phyloP scores from a whole-genome alignment of 1,140 invertebrate genomes.

The Brachionus asplanchnoidis region DNA sequence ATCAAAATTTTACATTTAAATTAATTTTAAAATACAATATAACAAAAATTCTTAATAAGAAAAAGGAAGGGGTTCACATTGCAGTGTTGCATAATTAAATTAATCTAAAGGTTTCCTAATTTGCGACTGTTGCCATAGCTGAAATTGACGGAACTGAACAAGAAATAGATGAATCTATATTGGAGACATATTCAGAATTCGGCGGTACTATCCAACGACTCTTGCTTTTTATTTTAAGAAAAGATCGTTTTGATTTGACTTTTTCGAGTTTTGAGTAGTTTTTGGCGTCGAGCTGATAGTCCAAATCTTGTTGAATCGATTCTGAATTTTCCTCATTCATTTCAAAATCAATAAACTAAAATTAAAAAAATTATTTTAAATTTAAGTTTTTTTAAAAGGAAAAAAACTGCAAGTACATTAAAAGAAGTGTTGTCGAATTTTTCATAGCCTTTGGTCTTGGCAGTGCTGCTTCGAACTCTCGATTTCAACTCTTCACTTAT shows the following conservation, averaged over 20 bases:
- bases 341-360: neutral
- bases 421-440: conserved; percentile 10
- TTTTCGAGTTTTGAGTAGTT: neutral
- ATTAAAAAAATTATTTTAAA: neutral
- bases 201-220: neutral
- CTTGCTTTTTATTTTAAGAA: neutral
- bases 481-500: conserved; percentile 6
- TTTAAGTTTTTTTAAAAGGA: neutral
- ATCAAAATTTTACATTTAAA: neutral
- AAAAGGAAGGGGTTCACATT: neutral
- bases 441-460: conserved; percentile 6
- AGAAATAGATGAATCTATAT: neutral
- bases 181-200: neutral
- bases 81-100: neutral
- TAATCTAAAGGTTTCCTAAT: neutral
- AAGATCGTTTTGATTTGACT: neutral
- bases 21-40: neutral
- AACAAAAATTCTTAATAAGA: neutral
- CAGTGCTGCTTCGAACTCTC: neutral
- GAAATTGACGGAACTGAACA: neutral
- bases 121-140: neutral
- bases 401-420: neutral
- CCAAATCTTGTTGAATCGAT: neutral
- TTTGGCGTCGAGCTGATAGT: neutral
- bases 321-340: neutral